Percentiles rank a stretch among this genome's conserved stretches.
These are phyloP conservation scores for Pseudotriccus pelzelni DNA, from an alignment of 2,797 vertebrate species.

Conservation along the genomic window DNA sequence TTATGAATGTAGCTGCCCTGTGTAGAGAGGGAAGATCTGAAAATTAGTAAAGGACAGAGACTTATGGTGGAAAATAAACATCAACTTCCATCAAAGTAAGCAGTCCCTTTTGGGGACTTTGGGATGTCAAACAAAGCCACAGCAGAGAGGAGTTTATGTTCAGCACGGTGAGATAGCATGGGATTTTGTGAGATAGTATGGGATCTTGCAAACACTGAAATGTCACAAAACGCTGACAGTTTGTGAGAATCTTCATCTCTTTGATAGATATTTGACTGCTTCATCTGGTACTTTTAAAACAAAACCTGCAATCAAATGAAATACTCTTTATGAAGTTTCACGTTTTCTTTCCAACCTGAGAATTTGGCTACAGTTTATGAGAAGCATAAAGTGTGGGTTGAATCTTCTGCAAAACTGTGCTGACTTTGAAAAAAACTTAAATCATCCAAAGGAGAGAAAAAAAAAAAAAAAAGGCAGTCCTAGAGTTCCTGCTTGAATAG, in stretches of 20 bases:
- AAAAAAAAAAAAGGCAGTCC: neutral
- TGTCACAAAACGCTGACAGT: neutral
- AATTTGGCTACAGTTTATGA: neutral
- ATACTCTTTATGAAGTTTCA: neutral
- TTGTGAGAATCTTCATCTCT: neutral
- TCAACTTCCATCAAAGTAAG: neutral
- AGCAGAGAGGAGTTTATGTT: neutral
- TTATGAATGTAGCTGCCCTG: neutral
- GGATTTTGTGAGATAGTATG: neutral
- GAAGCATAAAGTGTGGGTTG: neutral
- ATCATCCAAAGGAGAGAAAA: neutral
- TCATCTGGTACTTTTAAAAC: neutral
- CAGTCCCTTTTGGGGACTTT: neutral
- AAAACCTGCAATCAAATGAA: neutral
- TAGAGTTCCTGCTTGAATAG: neutral
- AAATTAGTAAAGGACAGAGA: neutral
- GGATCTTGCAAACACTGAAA: neutral
- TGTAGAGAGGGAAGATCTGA: neutral
- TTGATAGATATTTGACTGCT: neutral
- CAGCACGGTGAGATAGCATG: neutral
- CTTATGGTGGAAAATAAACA: neutral
- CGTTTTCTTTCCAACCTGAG: neutral
- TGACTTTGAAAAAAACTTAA: neutral
- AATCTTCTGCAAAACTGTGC: neutral
- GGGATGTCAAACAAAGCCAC: neutral